phyloP scores from a whole-genome alignment of 2,113 vertebrate species.

The Pomatorhinus ruficollis region DNA sequence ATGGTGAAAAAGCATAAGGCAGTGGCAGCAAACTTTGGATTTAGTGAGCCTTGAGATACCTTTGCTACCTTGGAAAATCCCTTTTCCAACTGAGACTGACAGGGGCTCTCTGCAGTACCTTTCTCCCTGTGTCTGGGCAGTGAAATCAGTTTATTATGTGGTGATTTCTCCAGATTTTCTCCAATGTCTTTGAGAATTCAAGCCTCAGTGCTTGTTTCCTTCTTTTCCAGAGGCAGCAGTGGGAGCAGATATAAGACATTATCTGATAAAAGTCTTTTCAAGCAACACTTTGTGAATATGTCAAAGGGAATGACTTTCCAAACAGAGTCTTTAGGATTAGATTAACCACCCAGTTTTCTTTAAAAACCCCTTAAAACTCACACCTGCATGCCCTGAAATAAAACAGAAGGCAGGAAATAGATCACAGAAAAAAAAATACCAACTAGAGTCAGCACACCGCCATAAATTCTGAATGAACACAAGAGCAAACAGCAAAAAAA shows the following conservation, averaged over 20 bases:
- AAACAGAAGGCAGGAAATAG: background rate
- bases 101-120: background rate
- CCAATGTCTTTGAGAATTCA: background rate
- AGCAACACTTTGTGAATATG: background rate
- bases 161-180: background rate
- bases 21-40: background rate
- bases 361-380: background rate
- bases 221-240: background rate
- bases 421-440: background rate
- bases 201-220: background rate
- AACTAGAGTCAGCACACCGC: background rate
- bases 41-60: background rate
- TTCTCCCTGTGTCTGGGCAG: background rate
- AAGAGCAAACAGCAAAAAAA: background rate
- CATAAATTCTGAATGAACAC: background rate
- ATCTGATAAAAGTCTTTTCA: slow-evolving; percentile 1
- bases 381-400: background rate
- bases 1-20: background rate
- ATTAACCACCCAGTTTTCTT: background rate
- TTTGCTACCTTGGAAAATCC: background rate
- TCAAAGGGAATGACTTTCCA: background rate
- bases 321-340: background rate
- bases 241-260: background rate
- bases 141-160: background rate
- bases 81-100: background rate